Evolutionary conservation across 2,888 invertebrate species (phyloP), one percentile per base, ranked within the genome.

Genomic region (Eugnorisma glareosa): DNA sequence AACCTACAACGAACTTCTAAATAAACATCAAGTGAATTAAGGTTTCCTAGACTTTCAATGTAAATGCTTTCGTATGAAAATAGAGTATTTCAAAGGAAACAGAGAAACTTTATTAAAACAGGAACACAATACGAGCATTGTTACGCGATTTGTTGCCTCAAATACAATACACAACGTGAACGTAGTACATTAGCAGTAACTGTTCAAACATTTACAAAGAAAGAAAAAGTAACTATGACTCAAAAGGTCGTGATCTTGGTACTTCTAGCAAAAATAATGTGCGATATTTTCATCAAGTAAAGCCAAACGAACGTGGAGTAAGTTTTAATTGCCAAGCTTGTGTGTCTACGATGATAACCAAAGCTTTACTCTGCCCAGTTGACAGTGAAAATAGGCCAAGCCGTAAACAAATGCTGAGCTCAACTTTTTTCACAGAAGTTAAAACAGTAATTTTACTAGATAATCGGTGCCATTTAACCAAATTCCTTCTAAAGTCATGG

Each of bases 251-350:
- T 71, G 15, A 59, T 59, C 35, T 86, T 66, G 70, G 75, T 81
- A 75, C 45, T 40, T 59, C 24, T 51, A 48, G 21, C 3, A 54
- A 66, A 35, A 67, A 35, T 43, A 24, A 48, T 57, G 31, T 45
- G 3, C 28, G 21, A 45, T 61, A 48, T 66, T 69, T 81, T 43
- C 61, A 10, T 54, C 51, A 82, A 85, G 68, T 18, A 54, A 28
- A 69, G 28, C n/a, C 64, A 51, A 68, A 67, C n/a, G 31, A 69
- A 85, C 35, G 51, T 75, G 15, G 31, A 82, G 48, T 15, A 43
- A 67, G 82, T 82, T 82, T 85, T 81, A 81, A 82, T 83, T 67
- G 77, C 86, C 63, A 35, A 54, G 57, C 21, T 64, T 77, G 78
- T 64, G 67, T 70, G 59, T 37, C 63, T 63, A 71, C 57, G 35